A percentile compares a stretch with the other conserved stretches of the same genome.
These are phyloP conservation scores for Naja naja DNA, from an alignment of 2,113 vertebrate genomes.

Conservation along the genomic window DNA sequence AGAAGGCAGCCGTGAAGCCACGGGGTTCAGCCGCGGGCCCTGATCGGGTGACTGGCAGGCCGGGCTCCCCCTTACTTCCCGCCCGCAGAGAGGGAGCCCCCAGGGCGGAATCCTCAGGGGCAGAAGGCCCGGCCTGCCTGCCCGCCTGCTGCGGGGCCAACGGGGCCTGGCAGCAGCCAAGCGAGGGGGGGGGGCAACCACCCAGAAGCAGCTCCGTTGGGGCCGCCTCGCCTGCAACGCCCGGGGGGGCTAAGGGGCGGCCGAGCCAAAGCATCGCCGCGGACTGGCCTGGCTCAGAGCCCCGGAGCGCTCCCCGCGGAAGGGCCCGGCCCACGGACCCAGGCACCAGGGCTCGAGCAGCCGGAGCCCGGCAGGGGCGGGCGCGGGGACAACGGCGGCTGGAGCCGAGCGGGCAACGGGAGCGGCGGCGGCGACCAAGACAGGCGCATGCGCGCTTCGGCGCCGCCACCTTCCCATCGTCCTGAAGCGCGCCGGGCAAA, in stretches of 20 bases:
- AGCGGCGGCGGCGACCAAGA: background rate
- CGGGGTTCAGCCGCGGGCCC: too few species aligned
- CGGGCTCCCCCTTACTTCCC: background rate
- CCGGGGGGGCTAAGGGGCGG: too few species aligned
- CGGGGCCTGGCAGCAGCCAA: background rate
- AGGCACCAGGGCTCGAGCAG: background rate
- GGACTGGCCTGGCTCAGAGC: background rate
- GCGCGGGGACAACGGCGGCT: too few species aligned
- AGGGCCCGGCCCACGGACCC: background rate
- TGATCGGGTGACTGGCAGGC: too few species aligned
- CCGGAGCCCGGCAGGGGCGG: background rate
- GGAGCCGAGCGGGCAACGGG: background rate
- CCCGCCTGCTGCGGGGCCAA: background rate
- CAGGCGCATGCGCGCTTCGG: background rate
- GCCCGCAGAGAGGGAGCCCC: accelerated
- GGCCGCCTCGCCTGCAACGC: too few species aligned
- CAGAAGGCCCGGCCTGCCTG: too few species aligned
- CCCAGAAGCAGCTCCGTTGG: background rate
- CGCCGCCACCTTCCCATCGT: background rate
- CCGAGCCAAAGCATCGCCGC: background rate
- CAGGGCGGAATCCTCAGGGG: too few species aligned
- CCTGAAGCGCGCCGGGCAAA: accelerated
- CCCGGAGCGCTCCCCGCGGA: too few species aligned
- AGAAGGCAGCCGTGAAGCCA: too few species aligned
- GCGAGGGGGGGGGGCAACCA: background rate